Evolutionary conservation across 2,888 invertebrate species (phyloP).

Genomic region (Nomada hirtipes): DNA sequence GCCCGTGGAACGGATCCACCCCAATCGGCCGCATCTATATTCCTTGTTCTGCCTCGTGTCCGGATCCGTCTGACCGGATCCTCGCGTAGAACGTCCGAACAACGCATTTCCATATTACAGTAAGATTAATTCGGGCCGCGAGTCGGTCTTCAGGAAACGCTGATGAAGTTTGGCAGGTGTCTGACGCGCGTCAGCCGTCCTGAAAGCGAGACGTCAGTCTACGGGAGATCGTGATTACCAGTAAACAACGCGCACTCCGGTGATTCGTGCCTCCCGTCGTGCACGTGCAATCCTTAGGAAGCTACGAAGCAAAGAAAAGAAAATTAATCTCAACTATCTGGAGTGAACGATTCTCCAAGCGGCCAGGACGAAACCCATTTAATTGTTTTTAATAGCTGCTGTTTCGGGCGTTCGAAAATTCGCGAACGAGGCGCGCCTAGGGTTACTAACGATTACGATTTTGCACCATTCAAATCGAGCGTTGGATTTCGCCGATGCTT

Average conservation of each 20-base stretch:
- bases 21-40: conserved; percentile 64
- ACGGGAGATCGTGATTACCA: not conserved
- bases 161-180: conserved; percentile 77
- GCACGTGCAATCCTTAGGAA: conserved; percentile 24
- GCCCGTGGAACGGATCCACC: conserved; percentile 64
- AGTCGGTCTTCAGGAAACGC: conserved; percentile 60
- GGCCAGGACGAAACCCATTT: conserved; percentile 10
- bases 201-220: conserved; percentile 32
- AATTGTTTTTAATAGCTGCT: conserved; percentile 53
- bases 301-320: not conserved
- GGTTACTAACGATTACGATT: conserved; percentile 70
- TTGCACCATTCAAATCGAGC: conserved; percentile 74
- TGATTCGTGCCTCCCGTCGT: not conserved
- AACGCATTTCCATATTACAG: conserved; percentile 81
- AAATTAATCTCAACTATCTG: not conserved
- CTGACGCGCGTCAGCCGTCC: conserved; percentile 37
- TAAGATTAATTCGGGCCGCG: conserved; percentile 77
- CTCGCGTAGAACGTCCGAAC: conserved; percentile 62
- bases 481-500: conserved; percentile 81
- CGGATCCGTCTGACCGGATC: conserved; percentile 53
- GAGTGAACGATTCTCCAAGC: conserved; percentile 21
- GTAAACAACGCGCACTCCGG: not conserved
- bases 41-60: conserved; percentile 62
- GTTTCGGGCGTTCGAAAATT: conserved; percentile 27
- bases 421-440: conserved; percentile 20